Conservation (phyloP, 2,113 vertebrate genomes). For the Sminthopsis crassicaudata region DNA sequence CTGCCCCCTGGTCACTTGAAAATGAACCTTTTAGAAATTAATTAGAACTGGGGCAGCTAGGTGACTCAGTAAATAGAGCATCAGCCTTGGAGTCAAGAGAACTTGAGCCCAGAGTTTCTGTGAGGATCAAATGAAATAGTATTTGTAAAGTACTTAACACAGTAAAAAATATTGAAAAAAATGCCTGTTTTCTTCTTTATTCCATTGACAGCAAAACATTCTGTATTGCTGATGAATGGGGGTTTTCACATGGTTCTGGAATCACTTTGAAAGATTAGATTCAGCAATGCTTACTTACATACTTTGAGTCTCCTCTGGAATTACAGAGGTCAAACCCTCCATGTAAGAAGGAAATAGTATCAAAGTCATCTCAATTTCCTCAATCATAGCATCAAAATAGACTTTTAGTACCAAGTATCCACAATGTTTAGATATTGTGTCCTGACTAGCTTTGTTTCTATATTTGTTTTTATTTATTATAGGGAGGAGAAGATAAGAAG, state of each 20-base stretch:
- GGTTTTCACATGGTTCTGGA: not conserved
- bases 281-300: not conserved
- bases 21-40: too few species aligned
- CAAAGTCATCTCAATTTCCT: not conserved
- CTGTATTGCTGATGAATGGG: accelerated
- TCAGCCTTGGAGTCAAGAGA: too few species aligned
- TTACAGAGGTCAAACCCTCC: not conserved
- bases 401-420: not conserved
- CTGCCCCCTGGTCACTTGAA: too few species aligned
- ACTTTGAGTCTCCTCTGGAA: not conserved
- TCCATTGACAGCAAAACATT: not conserved
- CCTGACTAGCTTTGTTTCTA: too few species aligned
- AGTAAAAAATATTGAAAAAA: not conserved
- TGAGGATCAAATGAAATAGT: not conserved
- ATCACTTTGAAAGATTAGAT: accelerated
- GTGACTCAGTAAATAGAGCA: too few species aligned
- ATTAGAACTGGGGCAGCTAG: too few species aligned
- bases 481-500: too few species aligned
- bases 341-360: too few species aligned
- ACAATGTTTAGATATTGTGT: too few species aligned
- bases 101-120: not conserved
- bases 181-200: too few species aligned
- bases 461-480: too few species aligned
- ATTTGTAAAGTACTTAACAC: not conserved
- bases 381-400: not conserved